Evolutionary conservation across 2,888 invertebrate species (phyloP), one percentile per base, ranked within the genome.

Genomic region (Drosophila yooni): DNA sequence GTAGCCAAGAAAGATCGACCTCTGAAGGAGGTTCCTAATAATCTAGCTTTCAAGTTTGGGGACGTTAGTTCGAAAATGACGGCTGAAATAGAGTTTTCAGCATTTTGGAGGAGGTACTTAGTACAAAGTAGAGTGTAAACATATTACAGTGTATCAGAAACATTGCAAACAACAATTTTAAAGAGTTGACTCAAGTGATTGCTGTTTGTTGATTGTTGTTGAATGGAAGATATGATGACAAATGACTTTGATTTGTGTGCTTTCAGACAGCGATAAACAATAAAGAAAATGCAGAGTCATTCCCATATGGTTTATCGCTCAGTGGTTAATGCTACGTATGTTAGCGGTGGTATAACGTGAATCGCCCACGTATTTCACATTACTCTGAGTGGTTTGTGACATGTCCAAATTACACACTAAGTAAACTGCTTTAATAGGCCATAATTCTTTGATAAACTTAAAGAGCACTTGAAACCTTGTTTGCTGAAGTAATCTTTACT

Each of bases 321-420:
- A 46, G 48, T 31, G 58, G 59, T n/a, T 33, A 5, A 48, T 13
- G 25, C 34, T 52, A 54, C 58, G 64, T 67, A 67, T 78, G 51
- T 53, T 29, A 7, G 21, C n/a, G 11, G 21, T 54, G 46, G 15
- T 33, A 21, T 74, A 64, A 70, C 66, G 46, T 74, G 53, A 77
- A 77, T 70, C 60, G 57, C 54, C 68, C 82, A 81, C 68, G 74
- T 67, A 56, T 72, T 65, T 58, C 57, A 48, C 62, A 81, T 79
- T 69, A 76, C 51, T 46, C 54, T 58, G 31, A 60, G 53, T 60
- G 56, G 65, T 65, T 73, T 79, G 66, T 64, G 71, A 54, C 61
- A 78, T 50, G 48, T 27, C n/a, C 59, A 33, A 78, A 57, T 52
- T 29, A 13, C 58, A 51, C 40, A 50, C 27, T 43, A 56, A 59